These are phyloP conservation scores for Xiphophorus maculatus DNA, from an alignment of 2,113 vertebrate genomes.

Conservation along the genomic window DNA sequence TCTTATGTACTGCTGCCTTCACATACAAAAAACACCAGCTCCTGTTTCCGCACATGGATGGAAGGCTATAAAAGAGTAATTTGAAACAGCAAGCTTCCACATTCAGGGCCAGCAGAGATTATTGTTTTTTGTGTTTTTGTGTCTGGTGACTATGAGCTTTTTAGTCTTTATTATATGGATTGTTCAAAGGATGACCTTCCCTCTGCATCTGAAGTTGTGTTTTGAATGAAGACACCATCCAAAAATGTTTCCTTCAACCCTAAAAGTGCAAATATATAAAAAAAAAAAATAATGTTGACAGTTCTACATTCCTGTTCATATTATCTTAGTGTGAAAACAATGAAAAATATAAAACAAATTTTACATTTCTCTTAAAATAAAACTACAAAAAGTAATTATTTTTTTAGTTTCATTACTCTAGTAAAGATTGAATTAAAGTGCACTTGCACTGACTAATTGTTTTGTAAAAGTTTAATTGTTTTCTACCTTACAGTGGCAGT, in stretches of 20 bases:
- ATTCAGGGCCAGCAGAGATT: not conserved
- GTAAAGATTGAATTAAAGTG: not conserved
- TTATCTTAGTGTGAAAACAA: too few species aligned
- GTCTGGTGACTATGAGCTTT: not conserved
- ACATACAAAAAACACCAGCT: not conserved
- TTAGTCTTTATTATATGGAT: not conserved
- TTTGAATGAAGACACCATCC: not conserved
- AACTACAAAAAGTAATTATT: not conserved
- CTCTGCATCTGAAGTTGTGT: not conserved
- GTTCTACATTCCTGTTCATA: not conserved
- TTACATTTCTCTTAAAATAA: not conserved
- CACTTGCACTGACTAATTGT: not conserved
- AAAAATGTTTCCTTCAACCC: not conserved
- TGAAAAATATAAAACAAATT: not conserved
- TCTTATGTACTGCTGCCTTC: not conserved
- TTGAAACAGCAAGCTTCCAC: conserved; percentile 11
- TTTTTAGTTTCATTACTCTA: not conserved
- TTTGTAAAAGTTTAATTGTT: not conserved
- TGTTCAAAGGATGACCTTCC: not conserved
- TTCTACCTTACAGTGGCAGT: not conserved
- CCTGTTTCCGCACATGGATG: conserved; percentile 2
- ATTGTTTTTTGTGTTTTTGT: not conserved
- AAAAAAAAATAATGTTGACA: too few species aligned
- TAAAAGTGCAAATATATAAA: too few species aligned
- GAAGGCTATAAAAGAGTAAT: conserved; percentile 1